Base-by-base conservation (phyloP, 64 coral and sea anemone genomes). In the Porites australiensis region DNA sequence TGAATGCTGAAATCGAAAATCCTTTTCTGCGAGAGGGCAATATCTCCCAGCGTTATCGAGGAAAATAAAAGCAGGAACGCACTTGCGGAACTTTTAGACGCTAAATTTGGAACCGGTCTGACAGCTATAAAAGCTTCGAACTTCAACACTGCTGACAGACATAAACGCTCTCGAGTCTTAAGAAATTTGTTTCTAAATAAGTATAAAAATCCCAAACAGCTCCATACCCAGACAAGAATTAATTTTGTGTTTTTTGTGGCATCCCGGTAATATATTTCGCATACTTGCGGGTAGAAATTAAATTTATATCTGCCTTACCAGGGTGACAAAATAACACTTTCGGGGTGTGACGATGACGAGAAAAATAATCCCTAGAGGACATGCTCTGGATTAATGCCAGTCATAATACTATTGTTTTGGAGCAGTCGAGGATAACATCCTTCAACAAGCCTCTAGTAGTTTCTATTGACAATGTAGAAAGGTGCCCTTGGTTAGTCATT, bases 221-320 rank as follows among this genome's bases (percentile, higher is more conserved):
- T 37, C 27, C 0, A 37, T 37, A 3, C 18, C 0, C n/a, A 64
- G 62, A 69, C 9, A 19, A 19, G 45, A 65, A 23, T 22, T 13
- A 84, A 84, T 65, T 69, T 84, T 84, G 62, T 84, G 18, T 84
- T 63, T 84, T 84, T 44, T 84, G 81, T 19, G 81, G 81, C 47
- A 21, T 68, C 9, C 63, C 63, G 53, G 8, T 21, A 64, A 68
- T 68, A 69, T 50, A 13, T 68, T 50, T 18, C 44, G 19, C 59
- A 44, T 49, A 84, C 69, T 84, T 64, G 58, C 8, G 62, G 61
- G 58, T 12, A 68, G 12, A 70, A 84, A 69, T 45, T 50, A 51
- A 80, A 80, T 80, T 60, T 37, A 37, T 37, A 60, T 80, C 16
- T 21, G 10, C 44, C 61, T 37, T 44, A 27, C 44, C 60, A 7